A percentile compares a stretch with the other conserved stretches of the same genome.
Conservation (phyloP, 2,888 invertebrate genomes). For the Volucella bombylans region DNA sequence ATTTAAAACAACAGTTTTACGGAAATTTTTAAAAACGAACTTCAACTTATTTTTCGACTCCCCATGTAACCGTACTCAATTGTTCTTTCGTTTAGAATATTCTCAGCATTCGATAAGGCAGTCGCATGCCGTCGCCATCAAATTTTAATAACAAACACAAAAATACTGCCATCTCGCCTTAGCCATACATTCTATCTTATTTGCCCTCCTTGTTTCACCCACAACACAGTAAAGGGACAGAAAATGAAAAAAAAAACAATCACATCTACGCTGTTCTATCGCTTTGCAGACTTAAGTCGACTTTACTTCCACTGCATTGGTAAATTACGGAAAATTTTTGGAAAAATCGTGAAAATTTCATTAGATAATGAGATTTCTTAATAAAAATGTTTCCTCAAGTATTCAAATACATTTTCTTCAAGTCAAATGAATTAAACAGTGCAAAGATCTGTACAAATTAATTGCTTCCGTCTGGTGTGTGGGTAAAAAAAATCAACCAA, state of each 20-base stretch:
- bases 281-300: constrained; percentile 41
- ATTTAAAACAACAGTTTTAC: too few relatives aligned
- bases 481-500: constrained; percentile 27
- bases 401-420: constrained; percentile 20
- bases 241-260: constrained; percentile 6
- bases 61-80: background rate
- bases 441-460: constrained; percentile 1
- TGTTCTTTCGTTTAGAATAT: constrained; percentile 23
- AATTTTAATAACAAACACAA: background rate
- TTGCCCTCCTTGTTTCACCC: constrained; percentile 31
- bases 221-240: background rate
- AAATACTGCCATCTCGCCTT: constrained; percentile 17
- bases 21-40: background rate
- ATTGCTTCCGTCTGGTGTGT: constrained; percentile 12
- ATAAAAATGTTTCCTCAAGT: constrained; percentile 19
- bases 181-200: background rate
- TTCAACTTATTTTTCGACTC: background rate
- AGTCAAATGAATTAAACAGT: constrained; percentile 31
- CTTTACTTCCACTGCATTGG: constrained; percentile 42
- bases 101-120: background rate
- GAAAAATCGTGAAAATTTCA: background rate
- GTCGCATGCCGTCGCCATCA: background rate
- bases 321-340: constrained; percentile 15
- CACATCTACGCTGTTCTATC: constrained; percentile 46
- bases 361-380: constrained; percentile 45